Base-by-base conservation (phyloP, 2,888 invertebrate species). In the Xylophagus ater region DNA sequence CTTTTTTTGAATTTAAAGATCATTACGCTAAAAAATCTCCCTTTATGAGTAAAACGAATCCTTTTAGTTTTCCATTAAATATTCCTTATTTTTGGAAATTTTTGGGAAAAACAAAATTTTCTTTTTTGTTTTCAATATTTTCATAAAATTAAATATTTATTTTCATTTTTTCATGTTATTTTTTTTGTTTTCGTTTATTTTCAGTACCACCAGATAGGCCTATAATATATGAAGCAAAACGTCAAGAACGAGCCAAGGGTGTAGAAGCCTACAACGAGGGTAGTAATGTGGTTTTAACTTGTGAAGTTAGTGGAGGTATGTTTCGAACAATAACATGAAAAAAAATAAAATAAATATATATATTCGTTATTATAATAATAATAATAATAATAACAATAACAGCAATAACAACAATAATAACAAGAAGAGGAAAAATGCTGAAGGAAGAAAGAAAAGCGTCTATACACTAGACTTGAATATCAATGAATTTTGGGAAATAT, bases 181-280 rank as follows among this genome's bases (percentile, higher is more conserved):
- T 23, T 17, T 31, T 31, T 6, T 19, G 4, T 18, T 13, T 18
- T 20, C 18, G 25, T 44, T 42, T 25, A 8, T 29, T 54, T 57
- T 10, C 73, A 87, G 88, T 86, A 53, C 85, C 86, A 54, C 86
- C 87, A 34, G 79, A 78, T 54, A 73, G 78, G 58, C 86, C 86
- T 37, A 75, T 81, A 53, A 87, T 88, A 65, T 82, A 77, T 60
- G 86, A 87, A 57, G 79, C 78, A 32, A 79, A 79, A 54, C 71
- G 79, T 54, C 73, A 82, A 59, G 84, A 86, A 57, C 72, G 78
- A 55, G 74, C 81, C 49, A 78, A 77, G 58, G 67, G 81, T 49
- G 75, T 84, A 50, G 83, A 85, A 59, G 80, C 83, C 17, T 88
- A 86, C 66, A 87, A 86, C 60, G 88, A 89, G 66, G 88, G 87